Evolutionary conservation across 2,113 vertebrate species (phyloP).

Genomic region (Prinia subflava): DNA sequence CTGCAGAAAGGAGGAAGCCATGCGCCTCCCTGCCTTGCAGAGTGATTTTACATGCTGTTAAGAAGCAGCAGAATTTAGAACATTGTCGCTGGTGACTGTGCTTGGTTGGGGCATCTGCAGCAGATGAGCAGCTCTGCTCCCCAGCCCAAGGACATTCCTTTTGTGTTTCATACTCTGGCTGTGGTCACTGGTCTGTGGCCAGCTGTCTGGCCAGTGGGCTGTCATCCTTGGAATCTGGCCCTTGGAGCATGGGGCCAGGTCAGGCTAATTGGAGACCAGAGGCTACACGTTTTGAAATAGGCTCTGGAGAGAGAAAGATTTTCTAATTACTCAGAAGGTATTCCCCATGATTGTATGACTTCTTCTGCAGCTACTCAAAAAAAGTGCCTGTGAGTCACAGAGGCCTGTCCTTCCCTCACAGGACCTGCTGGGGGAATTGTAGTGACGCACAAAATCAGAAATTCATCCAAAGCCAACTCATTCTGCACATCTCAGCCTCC

Average conservation of each 20-base stretch:
- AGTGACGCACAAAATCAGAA: background rate
- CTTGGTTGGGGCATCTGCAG: background rate
- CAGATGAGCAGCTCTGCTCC: background rate
- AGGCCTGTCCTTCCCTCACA: background rate
- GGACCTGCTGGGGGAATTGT: background rate
- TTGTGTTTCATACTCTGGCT: background rate
- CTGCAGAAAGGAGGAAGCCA: conserved; percentile 15
- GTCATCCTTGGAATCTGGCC: background rate
- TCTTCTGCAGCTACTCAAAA: background rate
- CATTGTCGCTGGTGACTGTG: fast-evolving
- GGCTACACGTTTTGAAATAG: background rate
- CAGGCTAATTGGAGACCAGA: background rate
- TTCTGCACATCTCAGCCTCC: background rate
- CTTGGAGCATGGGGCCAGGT: background rate
- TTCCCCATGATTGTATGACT: background rate
- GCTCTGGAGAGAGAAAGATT: background rate
- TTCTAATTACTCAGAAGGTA: background rate
- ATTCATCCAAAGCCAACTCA: background rate
- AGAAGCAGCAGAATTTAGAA: background rate
- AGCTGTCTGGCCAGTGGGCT: conserved; percentile 1
- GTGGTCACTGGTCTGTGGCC: background rate
- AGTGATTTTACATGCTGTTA: background rate
- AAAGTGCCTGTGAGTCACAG: background rate
- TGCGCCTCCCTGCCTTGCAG: background rate
- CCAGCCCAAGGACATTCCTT: conserved; percentile 45